Evolutionary conservation across 2,888 invertebrate genomes (phyloP).

Genomic region (Apotomis capreana): DNA sequence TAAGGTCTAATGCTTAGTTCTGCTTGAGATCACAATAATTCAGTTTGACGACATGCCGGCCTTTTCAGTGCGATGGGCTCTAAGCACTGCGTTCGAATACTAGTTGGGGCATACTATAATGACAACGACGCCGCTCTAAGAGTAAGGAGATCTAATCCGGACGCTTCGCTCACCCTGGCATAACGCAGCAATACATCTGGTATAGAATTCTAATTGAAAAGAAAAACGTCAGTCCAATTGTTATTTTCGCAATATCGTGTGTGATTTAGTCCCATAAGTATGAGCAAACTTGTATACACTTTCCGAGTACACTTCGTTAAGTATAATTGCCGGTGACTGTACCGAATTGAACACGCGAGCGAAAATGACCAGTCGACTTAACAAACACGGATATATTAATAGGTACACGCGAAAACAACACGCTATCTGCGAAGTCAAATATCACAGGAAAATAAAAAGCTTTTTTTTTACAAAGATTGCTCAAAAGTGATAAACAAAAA

Average conservation of each 20-base stretch:
- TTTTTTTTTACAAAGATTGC: conserved; percentile 44
- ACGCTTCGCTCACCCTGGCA: conserved; percentile 27
- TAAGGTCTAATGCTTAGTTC: not conserved
- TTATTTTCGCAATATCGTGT: conserved; percentile 33
- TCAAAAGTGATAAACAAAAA: conserved; percentile 52
- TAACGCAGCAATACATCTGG: conserved; percentile 48
- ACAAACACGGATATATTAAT: conserved; percentile 19
- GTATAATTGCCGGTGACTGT: not conserved
- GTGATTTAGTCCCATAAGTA: not conserved
- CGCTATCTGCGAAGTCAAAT: conserved; percentile 29
- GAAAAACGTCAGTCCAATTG: conserved; percentile 42
- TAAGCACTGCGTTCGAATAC: too few relatives aligned
- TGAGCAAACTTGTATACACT: not conserved
- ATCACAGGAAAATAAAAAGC: conserved; percentile 36
- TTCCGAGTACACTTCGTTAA: not conserved
- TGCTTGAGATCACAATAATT: not conserved
- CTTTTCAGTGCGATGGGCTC: too few relatives aligned
- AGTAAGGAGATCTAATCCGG: conserved; percentile 9
- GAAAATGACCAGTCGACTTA: conserved; percentile 20
- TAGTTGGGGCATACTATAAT: not conserved
- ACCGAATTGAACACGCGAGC: not conserved
- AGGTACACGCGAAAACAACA: conserved; percentile 17
- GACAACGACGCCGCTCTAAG: not conserved
- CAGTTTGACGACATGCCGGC: too few relatives aligned
- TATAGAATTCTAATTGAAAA: conserved; percentile 46